Percentiles rank a stretch among this genome's conserved stretches.
Conservation (phyloP, 1,140 invertebrate genomes). For the Mylabris phalerata region DNA sequence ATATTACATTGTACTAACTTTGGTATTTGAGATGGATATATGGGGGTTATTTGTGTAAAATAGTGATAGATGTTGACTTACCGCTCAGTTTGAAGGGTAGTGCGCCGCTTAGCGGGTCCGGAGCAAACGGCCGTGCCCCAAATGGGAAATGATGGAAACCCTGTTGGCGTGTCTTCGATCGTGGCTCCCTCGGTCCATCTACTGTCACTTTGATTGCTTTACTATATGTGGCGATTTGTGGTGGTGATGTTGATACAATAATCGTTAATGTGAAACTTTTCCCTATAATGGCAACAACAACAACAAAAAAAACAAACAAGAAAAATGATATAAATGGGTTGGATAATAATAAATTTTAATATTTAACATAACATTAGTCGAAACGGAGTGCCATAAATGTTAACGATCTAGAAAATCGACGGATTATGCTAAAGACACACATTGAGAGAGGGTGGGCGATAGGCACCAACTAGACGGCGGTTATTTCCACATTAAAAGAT, state of each 20-base stretch:
- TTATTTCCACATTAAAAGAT: no score
- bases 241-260: constrained; percentile 84
- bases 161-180: constrained; percentile 85
- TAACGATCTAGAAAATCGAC: constrained; percentile 8
- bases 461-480: no score
- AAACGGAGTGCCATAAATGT: constrained; percentile 1
- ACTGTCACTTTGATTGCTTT: constrained; percentile 99
- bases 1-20: no score
- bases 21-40: no score
- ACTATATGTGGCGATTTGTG: constrained; percentile 86
- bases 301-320: constrained; percentile 2
- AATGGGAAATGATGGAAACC: constrained; percentile 82
- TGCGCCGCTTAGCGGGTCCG: constrained; percentile 69
- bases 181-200: constrained; percentile 91
- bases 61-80: constrained; percentile 42
- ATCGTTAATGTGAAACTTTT: constrained; percentile 97
- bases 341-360: background rate
- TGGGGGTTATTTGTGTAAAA: no score
- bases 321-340: background rate
- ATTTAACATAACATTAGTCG: background rate
- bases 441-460: no score
- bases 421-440: constrained; percentile 8
- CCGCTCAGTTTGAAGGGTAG: constrained; percentile 78
- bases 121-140: constrained; percentile 69
- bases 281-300: constrained; percentile 53